phyloP scores from a whole-genome alignment of 2,113 vertebrate genomes.

The Thinocorus orbignyianus region DNA sequence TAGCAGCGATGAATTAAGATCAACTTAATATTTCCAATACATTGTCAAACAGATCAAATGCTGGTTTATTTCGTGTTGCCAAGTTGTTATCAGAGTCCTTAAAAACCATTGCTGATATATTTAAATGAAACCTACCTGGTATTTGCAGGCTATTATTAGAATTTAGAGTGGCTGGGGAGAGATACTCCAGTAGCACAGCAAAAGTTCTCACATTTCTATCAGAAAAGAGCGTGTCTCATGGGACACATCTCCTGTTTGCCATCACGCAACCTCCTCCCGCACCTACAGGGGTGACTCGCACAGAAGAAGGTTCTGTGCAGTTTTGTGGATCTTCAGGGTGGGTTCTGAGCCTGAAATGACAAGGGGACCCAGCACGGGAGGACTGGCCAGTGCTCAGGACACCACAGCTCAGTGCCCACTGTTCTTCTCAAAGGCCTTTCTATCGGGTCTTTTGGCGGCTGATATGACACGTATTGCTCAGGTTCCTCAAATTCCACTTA shows the following conservation, averaged over 20 bases:
- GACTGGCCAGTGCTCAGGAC: rapidly evolving
- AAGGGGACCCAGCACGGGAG: rapidly evolving
- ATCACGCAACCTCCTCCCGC: background rate
- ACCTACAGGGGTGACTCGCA: background rate
- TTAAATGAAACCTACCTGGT: background rate
- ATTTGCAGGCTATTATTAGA: background rate
- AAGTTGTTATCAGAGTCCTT: background rate
- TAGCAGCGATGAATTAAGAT: conserved; percentile 49
- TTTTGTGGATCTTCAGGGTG: too few relatives aligned
- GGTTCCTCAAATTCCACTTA: rapidly evolving
- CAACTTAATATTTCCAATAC: conserved; percentile 29
- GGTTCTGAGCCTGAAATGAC: too few relatives aligned
- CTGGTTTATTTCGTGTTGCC: background rate
- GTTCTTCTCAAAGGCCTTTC: background rate
- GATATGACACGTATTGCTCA: rapidly evolving
- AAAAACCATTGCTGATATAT: background rate
- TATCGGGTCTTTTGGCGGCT: background rate
- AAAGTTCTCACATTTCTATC: background rate
- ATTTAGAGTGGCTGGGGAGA: background rate
- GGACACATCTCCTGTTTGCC: background rate
- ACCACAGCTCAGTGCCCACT: background rate
- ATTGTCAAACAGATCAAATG: conserved; percentile 30
- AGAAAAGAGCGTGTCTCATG: background rate
- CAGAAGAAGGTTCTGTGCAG: rapidly evolving
- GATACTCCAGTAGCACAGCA: background rate